Evolutionary conservation across 2,797 vertebrate species (phyloP).

Genomic region (Liparis tanakae): DNA sequence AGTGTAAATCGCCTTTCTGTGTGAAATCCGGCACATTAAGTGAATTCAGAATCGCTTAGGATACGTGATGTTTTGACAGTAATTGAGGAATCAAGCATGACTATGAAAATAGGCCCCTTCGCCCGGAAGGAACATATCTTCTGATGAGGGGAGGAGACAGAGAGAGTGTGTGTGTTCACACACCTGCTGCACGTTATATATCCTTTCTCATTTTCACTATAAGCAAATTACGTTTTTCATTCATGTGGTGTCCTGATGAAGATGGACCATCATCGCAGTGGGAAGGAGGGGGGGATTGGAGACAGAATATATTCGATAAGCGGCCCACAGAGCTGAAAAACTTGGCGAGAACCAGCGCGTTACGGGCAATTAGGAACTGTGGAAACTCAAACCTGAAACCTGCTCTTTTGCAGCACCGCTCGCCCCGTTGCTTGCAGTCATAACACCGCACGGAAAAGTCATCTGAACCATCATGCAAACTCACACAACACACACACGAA

Average conservation of each 20-base stretch:
- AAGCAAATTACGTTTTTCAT: slow-evolving; percentile 18
- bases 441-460: slow-evolving; percentile 61
- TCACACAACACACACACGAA: slow-evolving; percentile 3
- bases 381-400: slow-evolving; percentile 66
- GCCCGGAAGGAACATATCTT: slow-evolving; percentile 62
- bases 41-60: slow-evolving; percentile 43
- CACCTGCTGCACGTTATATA: slow-evolving; percentile 47
- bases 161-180: slow-evolving; percentile 31
- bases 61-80: slow-evolving; percentile 71
- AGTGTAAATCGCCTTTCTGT: slow-evolving; percentile 62
- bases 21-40: slow-evolving; percentile 52
- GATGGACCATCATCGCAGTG: slow-evolving; percentile 13
- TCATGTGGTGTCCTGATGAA: slow-evolving; percentile 30
- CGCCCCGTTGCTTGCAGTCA: slow-evolving; percentile 56
- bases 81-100: slow-evolving; percentile 71
- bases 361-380: slow-evolving; percentile 72
- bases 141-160: slow-evolving; percentile 13
- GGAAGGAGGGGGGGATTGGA: slow-evolving; percentile 27
- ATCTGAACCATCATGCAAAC: slow-evolving; percentile 42
- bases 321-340: slow-evolving; percentile 50
- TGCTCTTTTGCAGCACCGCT: slow-evolving; percentile 36
- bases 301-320: slow-evolving; percentile 43
- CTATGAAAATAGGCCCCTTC: slow-evolving; percentile 55
- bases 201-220: not conserved
- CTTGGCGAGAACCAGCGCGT: slow-evolving; percentile 40